Conservation (phyloP, 2,113 vertebrate species). For the Nymphicus hollandicus region DNA sequence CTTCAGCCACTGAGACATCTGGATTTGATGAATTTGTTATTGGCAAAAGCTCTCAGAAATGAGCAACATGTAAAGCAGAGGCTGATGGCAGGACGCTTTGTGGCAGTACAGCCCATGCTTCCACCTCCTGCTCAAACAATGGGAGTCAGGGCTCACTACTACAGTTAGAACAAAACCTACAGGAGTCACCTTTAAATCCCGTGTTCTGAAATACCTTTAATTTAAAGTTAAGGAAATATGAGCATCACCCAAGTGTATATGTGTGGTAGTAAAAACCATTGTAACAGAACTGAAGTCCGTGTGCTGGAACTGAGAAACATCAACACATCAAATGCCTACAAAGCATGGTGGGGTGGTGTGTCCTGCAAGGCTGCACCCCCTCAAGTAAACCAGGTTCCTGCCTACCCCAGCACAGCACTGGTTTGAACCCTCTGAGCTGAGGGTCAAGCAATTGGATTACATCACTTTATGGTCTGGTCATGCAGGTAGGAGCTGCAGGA, state of each 20-base stretch:
- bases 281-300: not conserved
- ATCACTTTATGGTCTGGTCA: not conserved
- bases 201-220: not conserved
- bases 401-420: not conserved
- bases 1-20: not conserved
- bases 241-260: not conserved
- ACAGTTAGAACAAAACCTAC: not conserved
- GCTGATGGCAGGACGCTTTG: not conserved
- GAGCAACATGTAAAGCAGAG: not conserved
- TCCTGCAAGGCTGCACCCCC: not conserved
- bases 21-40: slow-evolving; percentile 11
- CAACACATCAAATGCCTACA: not conserved
- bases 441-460: not conserved
- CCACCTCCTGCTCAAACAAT: not conserved
- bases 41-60: not conserved
- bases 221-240: not conserved
- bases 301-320: not conserved
- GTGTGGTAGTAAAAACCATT: not conserved
- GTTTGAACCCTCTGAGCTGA: not conserved
- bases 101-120: not conserved
- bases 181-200: not conserved
- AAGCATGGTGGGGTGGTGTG: not conserved
- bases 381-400: not conserved
- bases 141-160: not conserved
- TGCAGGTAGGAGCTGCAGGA: not conserved